Conservation (phyloP, 35 echinoderm and acorn worm species). For the Nesometra sesokonis region DNA sequence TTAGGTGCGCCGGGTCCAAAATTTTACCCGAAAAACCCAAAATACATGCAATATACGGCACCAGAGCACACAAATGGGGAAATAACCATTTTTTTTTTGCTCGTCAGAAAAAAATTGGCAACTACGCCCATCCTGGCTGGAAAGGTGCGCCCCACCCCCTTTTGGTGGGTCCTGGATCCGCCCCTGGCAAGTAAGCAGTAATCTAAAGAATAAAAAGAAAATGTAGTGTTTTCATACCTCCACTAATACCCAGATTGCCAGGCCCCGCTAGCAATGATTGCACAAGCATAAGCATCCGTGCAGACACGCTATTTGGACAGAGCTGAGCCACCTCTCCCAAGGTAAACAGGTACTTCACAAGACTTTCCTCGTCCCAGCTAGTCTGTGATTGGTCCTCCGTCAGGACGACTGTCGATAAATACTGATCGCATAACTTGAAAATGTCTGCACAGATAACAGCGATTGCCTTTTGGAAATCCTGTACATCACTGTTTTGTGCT, state of each 20-base stretch:
- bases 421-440: constrained; percentile 35
- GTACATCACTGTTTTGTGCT: not conserved
- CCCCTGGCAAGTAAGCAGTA: too few relatives aligned
- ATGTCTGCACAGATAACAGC: constrained; percentile 26
- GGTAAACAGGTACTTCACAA: constrained; percentile 43
- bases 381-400: constrained; percentile 38
- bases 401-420: constrained; percentile 62
- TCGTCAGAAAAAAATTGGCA: too few relatives aligned
- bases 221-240: not conserved
- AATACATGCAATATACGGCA: too few relatives aligned
- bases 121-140: too few relatives aligned
- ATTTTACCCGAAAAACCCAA: too few relatives aligned
- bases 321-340: constrained; percentile 65
- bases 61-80: too few relatives aligned
- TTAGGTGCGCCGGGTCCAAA: too few relatives aligned
- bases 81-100: too few relatives aligned
- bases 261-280: constrained; percentile 80
- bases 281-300: constrained; percentile 46
- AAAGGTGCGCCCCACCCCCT: too few relatives aligned
- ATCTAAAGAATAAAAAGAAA: too few relatives aligned
- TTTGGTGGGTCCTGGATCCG: too few relatives aligned
- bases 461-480: constrained; percentile 3
- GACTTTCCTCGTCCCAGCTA: constrained; percentile 23
- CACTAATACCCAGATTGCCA: not conserved
- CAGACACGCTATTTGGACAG: constrained; percentile 43